Percentiles rank a stretch among this genome's conserved stretches.
Conservation (phyloP, 2,888 invertebrate species). For the Brenthis ino region DNA sequence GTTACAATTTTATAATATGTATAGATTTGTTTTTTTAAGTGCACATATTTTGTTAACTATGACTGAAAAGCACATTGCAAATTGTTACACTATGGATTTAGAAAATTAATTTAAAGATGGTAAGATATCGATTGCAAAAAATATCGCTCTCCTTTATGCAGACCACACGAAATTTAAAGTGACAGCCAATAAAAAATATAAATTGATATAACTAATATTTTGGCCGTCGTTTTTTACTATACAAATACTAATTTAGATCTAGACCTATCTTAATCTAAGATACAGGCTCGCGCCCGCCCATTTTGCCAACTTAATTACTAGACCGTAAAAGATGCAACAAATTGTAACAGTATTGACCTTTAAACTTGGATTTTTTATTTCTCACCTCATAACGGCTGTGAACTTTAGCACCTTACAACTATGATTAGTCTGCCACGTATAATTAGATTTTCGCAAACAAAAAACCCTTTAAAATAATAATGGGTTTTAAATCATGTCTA, state of each 20-base stretch:
- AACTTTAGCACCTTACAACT: constrained; percentile 25
- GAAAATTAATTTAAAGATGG: background rate
- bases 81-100: no score
- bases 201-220: constrained; percentile 11
- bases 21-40: no score
- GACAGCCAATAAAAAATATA: constrained; percentile 15
- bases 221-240: constrained; percentile 12
- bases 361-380: constrained; percentile 11
- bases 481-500: background rate
- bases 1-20: no score
- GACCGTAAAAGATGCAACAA: constrained; percentile 19
- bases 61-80: no score
- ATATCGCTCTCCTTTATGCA: background rate
- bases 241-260: constrained; percentile 32
- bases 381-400: constrained; percentile 17
- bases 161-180: constrained; percentile 10
- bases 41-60: no score
- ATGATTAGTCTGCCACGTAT: constrained; percentile 7
- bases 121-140: background rate
- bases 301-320: constrained; percentile 25
- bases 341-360: constrained; percentile 26
- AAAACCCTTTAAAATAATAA: constrained; percentile 3
- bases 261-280: constrained; percentile 31
- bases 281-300: constrained; percentile 21
- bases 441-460: constrained; percentile 11